A percentile compares a stretch with the other conserved stretches of the same genome.
These are phyloP conservation scores for Pedicia rivosa DNA, from an alignment of 2,888 invertebrate genomes.

Conservation along the genomic window DNA sequence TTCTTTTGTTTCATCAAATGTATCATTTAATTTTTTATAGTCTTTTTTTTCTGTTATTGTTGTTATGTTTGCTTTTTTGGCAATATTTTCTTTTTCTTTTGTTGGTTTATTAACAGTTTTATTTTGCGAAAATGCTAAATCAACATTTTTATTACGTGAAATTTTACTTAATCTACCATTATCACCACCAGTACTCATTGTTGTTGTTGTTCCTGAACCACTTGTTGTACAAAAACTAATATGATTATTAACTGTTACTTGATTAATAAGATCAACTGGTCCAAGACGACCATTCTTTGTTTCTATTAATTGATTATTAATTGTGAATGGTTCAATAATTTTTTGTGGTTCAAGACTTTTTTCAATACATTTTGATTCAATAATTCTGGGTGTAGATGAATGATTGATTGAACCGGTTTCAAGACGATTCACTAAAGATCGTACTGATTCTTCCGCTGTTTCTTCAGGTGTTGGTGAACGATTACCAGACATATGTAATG, in stretches of 20 bases:
- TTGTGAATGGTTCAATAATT: slow-evolving; percentile 22
- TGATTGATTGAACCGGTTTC: slow-evolving; percentile 19
- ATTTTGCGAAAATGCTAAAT: slow-evolving; percentile 24
- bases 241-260: slow-evolving; percentile 31
- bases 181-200: slow-evolving; percentile 1
- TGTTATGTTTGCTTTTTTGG: background rate
- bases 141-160: slow-evolving; percentile 32
- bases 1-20: slow-evolving; percentile 4
- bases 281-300: slow-evolving; percentile 21
- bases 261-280: slow-evolving; percentile 15
- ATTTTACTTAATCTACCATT: slow-evolving; percentile 18
- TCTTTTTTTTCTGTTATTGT: slow-evolving; percentile 1
- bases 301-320: slow-evolving; percentile 32
- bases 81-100: slow-evolving; percentile 2
- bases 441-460: slow-evolving; percentile 18
- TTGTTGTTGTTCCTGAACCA: slow-evolving; percentile 7
- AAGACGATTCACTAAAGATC: slow-evolving; percentile 27
- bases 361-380: slow-evolving; percentile 19
- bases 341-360: slow-evolving; percentile 8
- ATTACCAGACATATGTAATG: background rate
- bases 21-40: background rate
- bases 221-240: slow-evolving; percentile 19
- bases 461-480: slow-evolving; percentile 10
- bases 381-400: slow-evolving; percentile 17
- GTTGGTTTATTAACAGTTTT: background rate